Conservation (phyloP, 2,113 vertebrate species). For the Ptilonorhynchus violaceus region DNA sequence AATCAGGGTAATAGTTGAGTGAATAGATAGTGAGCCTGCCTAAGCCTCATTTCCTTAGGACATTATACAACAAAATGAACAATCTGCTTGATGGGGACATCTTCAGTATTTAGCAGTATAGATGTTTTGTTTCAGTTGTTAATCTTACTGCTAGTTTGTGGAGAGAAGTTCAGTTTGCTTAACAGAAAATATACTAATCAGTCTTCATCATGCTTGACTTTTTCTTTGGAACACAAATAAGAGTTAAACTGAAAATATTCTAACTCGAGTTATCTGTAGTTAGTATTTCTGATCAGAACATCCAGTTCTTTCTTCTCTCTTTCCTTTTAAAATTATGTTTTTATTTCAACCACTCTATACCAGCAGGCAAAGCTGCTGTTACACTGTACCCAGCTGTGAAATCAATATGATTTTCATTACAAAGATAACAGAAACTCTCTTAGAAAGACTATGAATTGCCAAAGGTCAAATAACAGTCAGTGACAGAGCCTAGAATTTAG, state of each 20-base stretch:
- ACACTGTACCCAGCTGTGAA: slow-evolving; percentile 66
- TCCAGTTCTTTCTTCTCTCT: slow-evolving; percentile 53
- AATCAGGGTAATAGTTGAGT: neutral
- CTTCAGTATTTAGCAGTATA: neutral
- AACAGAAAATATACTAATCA: neutral
- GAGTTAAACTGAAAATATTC: neutral
- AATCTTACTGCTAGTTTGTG: neutral
- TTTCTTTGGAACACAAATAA: neutral
- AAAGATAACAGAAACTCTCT: slow-evolving; percentile 66
- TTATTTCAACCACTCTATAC: slow-evolving; percentile 57
- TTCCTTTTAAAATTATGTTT: slow-evolving; percentile 59
- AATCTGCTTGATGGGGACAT: neutral
- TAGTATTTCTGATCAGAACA: slow-evolving; percentile 57
- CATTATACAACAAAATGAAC: neutral
- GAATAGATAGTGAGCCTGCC: neutral
- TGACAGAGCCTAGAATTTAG: slow-evolving; percentile 54
- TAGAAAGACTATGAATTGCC: slow-evolving; percentile 62
- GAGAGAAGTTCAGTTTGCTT: neutral
- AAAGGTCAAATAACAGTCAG: slow-evolving; percentile 67
- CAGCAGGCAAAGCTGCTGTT: slow-evolving; percentile 62
- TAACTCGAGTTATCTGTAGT: neutral
- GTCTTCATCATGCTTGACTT: neutral
- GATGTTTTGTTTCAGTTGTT: neutral
- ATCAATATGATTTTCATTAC: slow-evolving; percentile 71
- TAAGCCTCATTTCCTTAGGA: neutral